Base-by-base conservation (phyloP, 1,140 invertebrate genomes). In the Mylabris phalerata region DNA sequence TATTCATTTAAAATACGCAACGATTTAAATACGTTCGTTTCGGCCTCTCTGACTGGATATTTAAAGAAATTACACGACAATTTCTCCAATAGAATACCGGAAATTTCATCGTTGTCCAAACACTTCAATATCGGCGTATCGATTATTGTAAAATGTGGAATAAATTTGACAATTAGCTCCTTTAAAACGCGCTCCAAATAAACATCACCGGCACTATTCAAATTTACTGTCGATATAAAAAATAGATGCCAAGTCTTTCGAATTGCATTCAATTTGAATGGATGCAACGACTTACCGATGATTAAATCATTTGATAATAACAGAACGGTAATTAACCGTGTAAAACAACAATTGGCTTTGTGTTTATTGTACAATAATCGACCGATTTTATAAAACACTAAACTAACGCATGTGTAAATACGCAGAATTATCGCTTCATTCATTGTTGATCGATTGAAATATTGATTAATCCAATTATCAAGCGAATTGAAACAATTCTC, bases 201-300 rank as follows among this genome's bases (percentile, higher is more conserved):
- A n/a, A 61, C 48, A 57, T 73, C 72, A 19, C 62, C 55, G n/a
- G 46, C 42, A 13, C 13, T 27, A 24, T 65, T 62, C 11, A 73
- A 46, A 43, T 62, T 63, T 32, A 66, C 61, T 32, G 70, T 45
- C 9, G 64, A 67, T 46, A 64, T 54, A 25, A 70, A 63, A 62
- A 67, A 73, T 24, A 66, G 40, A 46, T 67, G 64, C 72, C 72
- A 73, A 5, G 68, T 69, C 44, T 63, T 67, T 44, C 65, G 62
- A 0, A 72, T 55, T 5, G 66, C 64, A 43, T 61, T 62, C 27
- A 72, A 55, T 38, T 69, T 52, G 39, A 61, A 63, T n/a, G 58
- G 38, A 52, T 67, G 48, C 5, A 60, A 52, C 3, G 50, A 13
- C 59, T 69, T 70, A 6, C 70, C 69, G 26, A 61, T 52, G 5